Conservation (phyloP, 2,113 vertebrate species). For the Ascaphus truei region DNA sequence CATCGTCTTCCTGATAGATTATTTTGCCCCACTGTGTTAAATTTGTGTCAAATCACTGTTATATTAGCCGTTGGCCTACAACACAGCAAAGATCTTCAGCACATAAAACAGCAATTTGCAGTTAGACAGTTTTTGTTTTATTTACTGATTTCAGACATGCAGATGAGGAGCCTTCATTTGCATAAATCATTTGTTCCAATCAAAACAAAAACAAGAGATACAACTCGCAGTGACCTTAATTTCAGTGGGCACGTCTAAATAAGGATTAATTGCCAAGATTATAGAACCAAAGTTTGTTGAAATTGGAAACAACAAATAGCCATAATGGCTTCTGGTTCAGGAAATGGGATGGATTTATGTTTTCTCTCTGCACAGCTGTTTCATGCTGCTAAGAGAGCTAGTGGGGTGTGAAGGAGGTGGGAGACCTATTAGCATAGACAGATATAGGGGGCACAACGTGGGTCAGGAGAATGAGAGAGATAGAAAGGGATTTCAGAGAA, state of each 20-base stretch:
- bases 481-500: slow-evolving; percentile 28
- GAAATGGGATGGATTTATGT: slow-evolving; percentile 13
- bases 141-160: background rate
- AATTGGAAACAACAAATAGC: slow-evolving; percentile 24
- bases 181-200: background rate
- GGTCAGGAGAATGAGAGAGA: slow-evolving; percentile 30
- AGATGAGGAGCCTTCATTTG: background rate
- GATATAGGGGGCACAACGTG: slow-evolving; percentile 34
- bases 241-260: slow-evolving; percentile 15
- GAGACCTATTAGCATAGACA: slow-evolving; percentile 38
- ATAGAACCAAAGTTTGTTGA: slow-evolving; percentile 21
- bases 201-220: slow-evolving; percentile 30
- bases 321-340: background rate
- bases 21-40: too few relatives aligned
- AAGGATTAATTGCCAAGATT: background rate
- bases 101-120: background rate
- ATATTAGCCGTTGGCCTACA: too few relatives aligned
- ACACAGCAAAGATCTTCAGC: too few relatives aligned
- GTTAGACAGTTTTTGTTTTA: background rate
- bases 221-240: slow-evolving; percentile 10
- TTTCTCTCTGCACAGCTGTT: slow-evolving; percentile 23
- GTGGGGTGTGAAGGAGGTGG: slow-evolving; percentile 24
- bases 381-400: background rate
- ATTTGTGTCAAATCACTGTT: too few relatives aligned
- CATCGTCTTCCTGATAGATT: too few relatives aligned